Percentiles rank a stretch among this genome's conserved stretches.
Conservation (phyloP, 2,888 invertebrate species). For the Scaeva pyrastri region DNA sequence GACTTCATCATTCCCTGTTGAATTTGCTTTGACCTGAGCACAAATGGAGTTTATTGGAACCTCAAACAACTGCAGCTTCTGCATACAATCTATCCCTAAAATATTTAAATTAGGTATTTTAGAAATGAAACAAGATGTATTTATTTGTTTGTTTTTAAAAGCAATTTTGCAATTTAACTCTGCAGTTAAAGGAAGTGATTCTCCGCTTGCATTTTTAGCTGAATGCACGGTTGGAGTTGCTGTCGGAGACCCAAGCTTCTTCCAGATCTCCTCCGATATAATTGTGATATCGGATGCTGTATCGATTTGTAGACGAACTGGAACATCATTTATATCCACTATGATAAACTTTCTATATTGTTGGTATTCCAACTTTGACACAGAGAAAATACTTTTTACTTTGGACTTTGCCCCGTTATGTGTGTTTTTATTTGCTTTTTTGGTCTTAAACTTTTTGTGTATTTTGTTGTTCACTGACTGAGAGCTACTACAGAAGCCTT, state of each 20-base stretch:
- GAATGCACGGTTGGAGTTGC: slow-evolving; percentile 42
- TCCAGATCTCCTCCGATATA: slow-evolving; percentile 54
- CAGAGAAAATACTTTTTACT: slow-evolving; percentile 37
- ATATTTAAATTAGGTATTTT: slow-evolving; percentile 26
- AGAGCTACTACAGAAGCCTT: slow-evolving; percentile 71
- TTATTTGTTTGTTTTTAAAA: slow-evolving; percentile 19
- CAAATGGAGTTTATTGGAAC: slow-evolving; percentile 15
- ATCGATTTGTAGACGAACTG: slow-evolving; percentile 33
- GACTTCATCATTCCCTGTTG: neutral
- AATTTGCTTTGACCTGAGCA: neutral
- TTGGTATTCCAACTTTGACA: slow-evolving; percentile 25
- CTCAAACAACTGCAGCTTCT: slow-evolving; percentile 24
- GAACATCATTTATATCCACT: slow-evolving; percentile 24
- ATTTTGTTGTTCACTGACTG: too few relatives aligned
- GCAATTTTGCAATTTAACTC: slow-evolving; percentile 11
- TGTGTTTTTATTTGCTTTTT: slow-evolving; percentile 24
- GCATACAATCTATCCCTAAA: slow-evolving; percentile 27
- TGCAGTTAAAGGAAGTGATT: slow-evolving; percentile 13
- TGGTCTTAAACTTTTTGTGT: slow-evolving; percentile 7
- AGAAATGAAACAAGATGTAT: slow-evolving; percentile 7
- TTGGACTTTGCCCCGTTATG: neutral
- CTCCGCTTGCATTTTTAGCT: slow-evolving; percentile 49
- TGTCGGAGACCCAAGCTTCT: slow-evolving; percentile 14
- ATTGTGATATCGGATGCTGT: slow-evolving; percentile 51
- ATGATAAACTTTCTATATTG: slow-evolving; percentile 21